These are phyloP conservation scores for Geotrupes spiniger DNA, from an alignment of 2,888 invertebrate genomes.

Conservation along the genomic window DNA sequence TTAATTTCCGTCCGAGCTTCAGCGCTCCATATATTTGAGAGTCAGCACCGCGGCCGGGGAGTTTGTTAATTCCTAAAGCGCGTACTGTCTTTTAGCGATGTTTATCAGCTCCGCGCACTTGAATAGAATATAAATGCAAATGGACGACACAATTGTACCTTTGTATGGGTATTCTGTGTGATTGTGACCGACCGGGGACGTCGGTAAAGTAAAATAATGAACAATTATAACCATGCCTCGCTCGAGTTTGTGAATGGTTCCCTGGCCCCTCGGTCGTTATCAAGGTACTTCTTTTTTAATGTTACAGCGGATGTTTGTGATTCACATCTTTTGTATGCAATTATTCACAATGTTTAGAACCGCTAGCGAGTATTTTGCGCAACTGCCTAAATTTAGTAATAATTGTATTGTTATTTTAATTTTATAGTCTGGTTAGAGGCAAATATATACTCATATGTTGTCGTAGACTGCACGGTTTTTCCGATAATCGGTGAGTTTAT, in stretches of 20 bases:
- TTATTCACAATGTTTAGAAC: no score
- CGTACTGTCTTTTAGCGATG: slow-evolving; percentile 46
- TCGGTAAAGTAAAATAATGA: slow-evolving; percentile 51
- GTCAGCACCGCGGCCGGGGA: slow-evolving; percentile 16
- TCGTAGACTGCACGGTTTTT: no score
- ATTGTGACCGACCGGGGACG: slow-evolving; percentile 43
- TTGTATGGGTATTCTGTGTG: slow-evolving; percentile 48
- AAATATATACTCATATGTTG: no score
- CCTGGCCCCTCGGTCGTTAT: background rate
- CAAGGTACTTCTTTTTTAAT: slow-evolving; percentile 1
- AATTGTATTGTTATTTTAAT: no score
- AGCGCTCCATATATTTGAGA: background rate
- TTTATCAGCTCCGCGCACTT: slow-evolving; percentile 47
- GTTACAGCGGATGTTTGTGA: slow-evolving; percentile 17
- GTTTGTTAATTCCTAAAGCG: slow-evolving; percentile 48
- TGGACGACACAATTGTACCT: slow-evolving; percentile 50
- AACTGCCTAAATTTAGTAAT: no score
- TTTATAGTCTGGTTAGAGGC: no score
- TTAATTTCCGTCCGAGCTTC: background rate
- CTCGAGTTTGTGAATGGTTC: slow-evolving; percentile 21
- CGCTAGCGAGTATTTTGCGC: no score
- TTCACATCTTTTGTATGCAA: no score
- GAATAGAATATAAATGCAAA: slow-evolving; percentile 52
- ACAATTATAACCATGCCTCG: slow-evolving; percentile 45
- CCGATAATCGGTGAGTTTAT: no score